phyloP scores from a whole-genome alignment of 2,113 vertebrate genomes.

The Oncorhynchus tshawytscha region DNA sequence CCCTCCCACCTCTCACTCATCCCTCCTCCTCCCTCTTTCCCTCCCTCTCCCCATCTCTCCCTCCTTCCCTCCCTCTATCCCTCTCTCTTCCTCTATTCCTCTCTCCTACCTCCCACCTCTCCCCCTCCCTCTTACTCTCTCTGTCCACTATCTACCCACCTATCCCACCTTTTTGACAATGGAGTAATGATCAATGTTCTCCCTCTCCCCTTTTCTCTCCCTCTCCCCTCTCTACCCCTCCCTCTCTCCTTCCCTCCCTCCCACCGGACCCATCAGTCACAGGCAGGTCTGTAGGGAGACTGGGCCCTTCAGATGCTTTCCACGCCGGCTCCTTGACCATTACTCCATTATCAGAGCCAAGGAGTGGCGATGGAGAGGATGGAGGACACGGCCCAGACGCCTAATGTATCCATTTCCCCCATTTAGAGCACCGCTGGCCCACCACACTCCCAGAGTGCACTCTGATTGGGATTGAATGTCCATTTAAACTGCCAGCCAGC shows the following conservation, averaged over 20 bases:
- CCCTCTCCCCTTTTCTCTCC: constrained; percentile 4
- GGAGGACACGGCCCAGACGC: constrained; percentile 62
- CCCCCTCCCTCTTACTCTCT: constrained; percentile 33
- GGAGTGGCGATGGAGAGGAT: constrained; percentile 51
- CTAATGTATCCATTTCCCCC: constrained; percentile 78
- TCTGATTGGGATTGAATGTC: constrained; percentile 78
- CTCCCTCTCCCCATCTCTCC: constrained; percentile 4
- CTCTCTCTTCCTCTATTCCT: background rate
- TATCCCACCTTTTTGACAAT: no score
- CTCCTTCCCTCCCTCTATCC: constrained; percentile 3
- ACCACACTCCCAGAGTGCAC: constrained; percentile 68
- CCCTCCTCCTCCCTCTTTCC: constrained; percentile 26
- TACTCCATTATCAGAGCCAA: constrained; percentile 69
- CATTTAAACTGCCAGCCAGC: constrained; percentile 71
- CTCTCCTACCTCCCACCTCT: constrained; percentile 37
- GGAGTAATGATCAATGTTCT: background rate
- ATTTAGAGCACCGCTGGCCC: constrained; percentile 66
- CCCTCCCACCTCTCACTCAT: constrained; percentile 3
- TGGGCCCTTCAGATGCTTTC: constrained; percentile 58
- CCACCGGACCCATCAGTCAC: constrained; percentile 37
- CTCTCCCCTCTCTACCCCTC: constrained; percentile 1
- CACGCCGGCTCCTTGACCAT: constrained; percentile 67
- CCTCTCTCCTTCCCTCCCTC: background rate
- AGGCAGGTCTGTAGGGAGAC: constrained; percentile 50
- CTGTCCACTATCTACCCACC: constrained; percentile 20